Evolutionary conservation across 2,113 vertebrate genomes (phyloP).

Genomic region (Boulengeromyrus knoepffleri): DNA sequence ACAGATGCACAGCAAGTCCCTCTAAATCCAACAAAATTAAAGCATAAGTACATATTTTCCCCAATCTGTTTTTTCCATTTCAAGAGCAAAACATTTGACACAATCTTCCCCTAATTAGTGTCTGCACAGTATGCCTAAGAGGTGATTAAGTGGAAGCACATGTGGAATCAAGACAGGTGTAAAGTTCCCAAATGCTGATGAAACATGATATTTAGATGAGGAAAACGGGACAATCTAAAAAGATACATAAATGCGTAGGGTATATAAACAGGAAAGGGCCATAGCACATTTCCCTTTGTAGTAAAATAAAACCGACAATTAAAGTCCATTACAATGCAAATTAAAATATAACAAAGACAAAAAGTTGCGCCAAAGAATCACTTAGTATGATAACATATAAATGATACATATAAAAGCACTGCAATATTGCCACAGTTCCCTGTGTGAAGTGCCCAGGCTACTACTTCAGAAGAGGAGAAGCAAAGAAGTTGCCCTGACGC

Average conservation of each 20-base stretch:
- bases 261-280: neutral
- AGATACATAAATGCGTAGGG: neutral
- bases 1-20: neutral
- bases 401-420: neutral
- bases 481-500: constrained; percentile 81
- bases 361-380: neutral
- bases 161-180: neutral
- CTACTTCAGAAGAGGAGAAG: constrained; percentile 86
- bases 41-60: neutral
- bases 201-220: neutral
- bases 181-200: neutral
- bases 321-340: constrained; percentile 5
- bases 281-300: neutral
- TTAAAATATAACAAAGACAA: constrained; percentile 2
- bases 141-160: neutral
- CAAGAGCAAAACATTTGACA: neutral
- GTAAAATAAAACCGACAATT: constrained; percentile 27
- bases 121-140: neutral
- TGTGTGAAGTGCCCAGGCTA: constrained; percentile 44
- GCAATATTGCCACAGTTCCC: constrained; percentile 13
- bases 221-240: constrained; percentile 11
- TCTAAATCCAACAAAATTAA: neutral
- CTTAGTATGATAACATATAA: neutral
- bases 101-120: neutral
- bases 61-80: neutral